Evolutionary conservation across 2,888 invertebrate genomes (phyloP).

Genomic region (Nephrotoma guestfalica): DNA sequence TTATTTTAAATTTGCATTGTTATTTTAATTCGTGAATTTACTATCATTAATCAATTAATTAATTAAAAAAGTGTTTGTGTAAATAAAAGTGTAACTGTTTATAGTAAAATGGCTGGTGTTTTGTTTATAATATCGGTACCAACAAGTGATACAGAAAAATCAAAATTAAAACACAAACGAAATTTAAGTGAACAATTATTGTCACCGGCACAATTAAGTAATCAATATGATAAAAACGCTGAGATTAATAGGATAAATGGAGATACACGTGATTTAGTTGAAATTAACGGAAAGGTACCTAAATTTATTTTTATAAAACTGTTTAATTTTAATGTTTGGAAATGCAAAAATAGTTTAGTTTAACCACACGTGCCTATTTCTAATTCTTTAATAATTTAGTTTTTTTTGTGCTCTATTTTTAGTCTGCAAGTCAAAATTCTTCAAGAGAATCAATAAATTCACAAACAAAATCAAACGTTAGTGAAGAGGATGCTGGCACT

Average conservation of each 20-base stretch:
- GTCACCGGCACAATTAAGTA: background rate
- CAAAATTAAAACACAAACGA: background rate
- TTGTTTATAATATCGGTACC: conserved; percentile 5
- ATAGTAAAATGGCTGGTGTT: background rate
- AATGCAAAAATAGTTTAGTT: background rate
- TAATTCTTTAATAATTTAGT: too few relatives aligned
- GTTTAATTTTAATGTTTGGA: background rate
- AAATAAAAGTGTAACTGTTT: background rate
- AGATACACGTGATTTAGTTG: background rate
- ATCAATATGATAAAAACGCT: background rate
- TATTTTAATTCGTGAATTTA: background rate
- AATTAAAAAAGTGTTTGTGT: background rate
- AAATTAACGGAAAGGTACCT: background rate
- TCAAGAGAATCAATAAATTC: background rate
- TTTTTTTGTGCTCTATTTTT: background rate
- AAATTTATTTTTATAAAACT: background rate
- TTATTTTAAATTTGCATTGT: background rate
- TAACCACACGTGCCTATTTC: background rate
- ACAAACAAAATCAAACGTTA: background rate
- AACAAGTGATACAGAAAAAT: background rate
- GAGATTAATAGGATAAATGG: background rate
- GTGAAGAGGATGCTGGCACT: background rate
- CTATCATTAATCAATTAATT: background rate
- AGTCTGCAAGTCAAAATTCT: background rate
- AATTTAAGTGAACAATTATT: background rate